phyloP scores from a whole-genome alignment of 37 sponge, comb jelly and placozoan species.

The Cladorhizidae sp. region DNA sequence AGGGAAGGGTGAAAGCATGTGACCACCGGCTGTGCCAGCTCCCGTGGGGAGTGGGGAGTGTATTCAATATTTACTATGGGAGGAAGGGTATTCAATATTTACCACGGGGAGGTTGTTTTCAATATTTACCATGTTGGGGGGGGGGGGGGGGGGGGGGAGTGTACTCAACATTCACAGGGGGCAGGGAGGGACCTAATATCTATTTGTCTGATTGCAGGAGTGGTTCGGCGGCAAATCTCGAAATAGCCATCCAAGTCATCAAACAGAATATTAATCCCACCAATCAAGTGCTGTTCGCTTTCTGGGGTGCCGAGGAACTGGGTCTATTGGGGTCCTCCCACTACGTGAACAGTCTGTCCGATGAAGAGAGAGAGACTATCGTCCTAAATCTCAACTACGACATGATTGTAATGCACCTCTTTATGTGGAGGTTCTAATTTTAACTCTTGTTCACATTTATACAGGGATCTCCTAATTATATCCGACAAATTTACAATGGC shows the following conservation, averaged over 20 bases:
- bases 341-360: constrained; percentile 52
- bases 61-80: no score
- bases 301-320: constrained; percentile 88
- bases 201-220: no score
- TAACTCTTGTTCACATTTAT: background rate
- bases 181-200: no score
- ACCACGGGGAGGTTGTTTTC: no score
- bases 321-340: constrained; percentile 76
- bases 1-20: no score
- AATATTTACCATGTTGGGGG: no score
- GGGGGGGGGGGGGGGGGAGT: no score
- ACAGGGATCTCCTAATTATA: constrained; percentile 86
- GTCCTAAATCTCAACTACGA: constrained; percentile 82
- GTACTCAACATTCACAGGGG: no score
- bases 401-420: constrained; percentile 45
- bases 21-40: no score
- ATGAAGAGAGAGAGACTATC: constrained; percentile 27
- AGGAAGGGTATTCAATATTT: no score
- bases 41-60: no score
- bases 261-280: constrained; percentile 1
- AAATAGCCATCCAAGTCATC: constrained; percentile 55
- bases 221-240: constrained; percentile 77
- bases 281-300: constrained; percentile 79
- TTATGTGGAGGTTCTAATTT: background rate
- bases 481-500: constrained; percentile 83